Conservation (phyloP, 2,797 vertebrate species). For the Nyctalus aviator region DNA sequence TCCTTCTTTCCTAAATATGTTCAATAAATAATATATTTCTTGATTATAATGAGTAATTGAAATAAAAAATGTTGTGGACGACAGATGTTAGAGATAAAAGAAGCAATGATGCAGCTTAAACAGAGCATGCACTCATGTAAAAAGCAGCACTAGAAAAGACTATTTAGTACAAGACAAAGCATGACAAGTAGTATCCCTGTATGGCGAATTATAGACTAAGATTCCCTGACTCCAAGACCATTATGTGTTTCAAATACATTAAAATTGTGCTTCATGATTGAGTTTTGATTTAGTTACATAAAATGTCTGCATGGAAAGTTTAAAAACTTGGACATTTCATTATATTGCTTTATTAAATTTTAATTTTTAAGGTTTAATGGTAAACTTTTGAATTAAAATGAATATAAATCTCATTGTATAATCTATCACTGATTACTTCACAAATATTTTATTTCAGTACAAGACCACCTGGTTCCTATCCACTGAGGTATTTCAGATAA, state of each 20-base stretch:
- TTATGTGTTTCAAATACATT: not conserved
- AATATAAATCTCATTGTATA: not conserved
- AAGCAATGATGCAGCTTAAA: conserved; percentile 5
- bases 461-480: not conserved
- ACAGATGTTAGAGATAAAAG: not conserved
- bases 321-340: not conserved
- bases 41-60: conserved; percentile 51
- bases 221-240: not conserved
- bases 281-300: not conserved
- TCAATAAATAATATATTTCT: conserved; percentile 62
- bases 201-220: not conserved
- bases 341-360: not conserved
- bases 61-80: not conserved
- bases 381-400: conserved; percentile 15
- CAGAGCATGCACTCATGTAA: not conserved
- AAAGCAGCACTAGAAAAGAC: not conserved
- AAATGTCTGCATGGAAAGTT: not conserved
- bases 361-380: not conserved
- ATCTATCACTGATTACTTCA: not conserved
- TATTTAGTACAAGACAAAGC: not conserved
- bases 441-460: not conserved
- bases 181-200: not conserved
- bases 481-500: not conserved
- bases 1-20: conserved; percentile 22
- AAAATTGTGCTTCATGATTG: not conserved